Base-by-base conservation (phyloP, 2,888 invertebrate genomes). In the Stegana nigrithorax region DNA sequence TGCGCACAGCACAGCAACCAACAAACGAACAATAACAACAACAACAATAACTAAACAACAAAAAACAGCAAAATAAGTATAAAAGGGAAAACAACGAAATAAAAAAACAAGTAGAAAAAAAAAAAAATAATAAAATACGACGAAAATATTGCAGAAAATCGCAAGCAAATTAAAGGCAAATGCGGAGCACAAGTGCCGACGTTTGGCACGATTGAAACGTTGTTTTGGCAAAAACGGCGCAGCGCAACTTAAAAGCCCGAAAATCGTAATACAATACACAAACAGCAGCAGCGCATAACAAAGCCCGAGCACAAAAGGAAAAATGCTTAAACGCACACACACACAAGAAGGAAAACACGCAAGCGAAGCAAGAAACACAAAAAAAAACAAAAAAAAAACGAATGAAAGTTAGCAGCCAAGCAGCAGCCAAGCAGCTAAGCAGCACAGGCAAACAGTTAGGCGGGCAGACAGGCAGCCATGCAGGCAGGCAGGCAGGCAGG, bases 1-100 rank as follows among this genome's bases (percentile, higher is more conserved):
- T 80, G 82, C 76, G 67, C 66, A 23, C 25, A 71, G 60, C 51
- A 63, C 64, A 64, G 67, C 69, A 63, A n/a, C 29, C n/a, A n/a
- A n/a, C n/a, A n/a, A 10, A 32, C 5, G n/a, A n/a, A n/a, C n/a
- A n/a, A n/a, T n/a, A n/a, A n/a, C n/a, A n/a, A n/a, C n/a, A n/a
- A n/a, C n/a, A n/a, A n/a, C n/a, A 59, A 65, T 72, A 73, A 63
- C 64, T 58, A 74, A 67, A 63, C 6, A 45, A 29, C 62, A 64
- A 59, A n/a, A n/a, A n/a, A n/a, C n/a, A n/a, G n/a, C n/a, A n/a
- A n/a, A n/a, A n/a, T n/a, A n/a, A n/a, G n/a, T n/a, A 61, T 29
- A 58, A 62, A 59, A 61, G 42, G 50, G 53, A 59, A 42, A 62
- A 57, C 64, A 60, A 64, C 56, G 26, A 19, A 21, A 26, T 17